Evolutionary conservation across 2,888 invertebrate genomes (phyloP), one percentile per base, ranked within the genome.

Genomic region (Drosophila affinis): DNA sequence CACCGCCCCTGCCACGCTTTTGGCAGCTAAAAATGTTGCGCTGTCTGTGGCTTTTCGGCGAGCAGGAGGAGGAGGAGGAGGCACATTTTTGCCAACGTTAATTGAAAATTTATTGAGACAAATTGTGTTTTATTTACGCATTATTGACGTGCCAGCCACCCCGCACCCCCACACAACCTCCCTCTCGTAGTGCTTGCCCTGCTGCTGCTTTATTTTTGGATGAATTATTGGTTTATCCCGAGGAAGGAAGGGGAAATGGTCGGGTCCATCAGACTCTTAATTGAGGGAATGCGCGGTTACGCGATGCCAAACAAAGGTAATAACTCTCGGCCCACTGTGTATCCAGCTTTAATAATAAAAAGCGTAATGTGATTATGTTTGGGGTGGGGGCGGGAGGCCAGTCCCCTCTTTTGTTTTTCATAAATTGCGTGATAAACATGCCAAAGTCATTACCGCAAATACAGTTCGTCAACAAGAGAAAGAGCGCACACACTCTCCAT

Each of bases 61-160:
- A 68, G 48, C 27, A 69, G 51, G 57, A 60, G 3, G 21, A 21
- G 21, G 21, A 2, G 18, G 18, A 18, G 18, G 18, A 18, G 18
- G 18, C 18, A 21, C 21, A 63, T 71, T 71, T 80, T 79, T 39
- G 81, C 73, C 74, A 80, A 79, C 80, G 70, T 78, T 84, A 84
- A 84, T 88, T 84, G 83, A 83, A 88, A 88, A 88, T 84, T 88
- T 88, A 88, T 84, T 88, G 80, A 84, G 88, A 84, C 84, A 84
- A 84, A 68, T 76, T 76, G 68, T 77, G 62, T 73, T 72, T 76
- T 76, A 77, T 76, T 77, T 76, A 69, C 73, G 73, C 73, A 76
- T 72, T 76, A 76, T 77, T 76, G 77, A 56, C 73, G 75, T 60
- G n/a, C n/a, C n/a, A n/a, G n/a, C 45, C 67, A 39, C 48, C 34